Evolutionary conservation across 2,113 vertebrate species (phyloP).

Genomic region (Pithys albifrons): DNA sequence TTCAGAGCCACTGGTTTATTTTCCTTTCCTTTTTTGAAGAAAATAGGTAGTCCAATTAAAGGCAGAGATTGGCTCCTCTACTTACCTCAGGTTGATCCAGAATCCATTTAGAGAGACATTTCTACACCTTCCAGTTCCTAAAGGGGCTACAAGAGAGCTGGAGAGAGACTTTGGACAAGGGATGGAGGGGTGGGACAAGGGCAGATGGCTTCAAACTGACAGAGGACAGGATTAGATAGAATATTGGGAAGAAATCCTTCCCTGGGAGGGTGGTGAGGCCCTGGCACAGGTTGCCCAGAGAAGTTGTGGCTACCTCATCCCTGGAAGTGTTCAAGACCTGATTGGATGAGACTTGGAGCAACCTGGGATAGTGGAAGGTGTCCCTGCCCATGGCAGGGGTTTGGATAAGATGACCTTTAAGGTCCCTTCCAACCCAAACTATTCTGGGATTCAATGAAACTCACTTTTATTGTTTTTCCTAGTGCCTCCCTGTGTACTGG

Average conservation of each 20-base stretch:
- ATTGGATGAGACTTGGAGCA: accelerated
- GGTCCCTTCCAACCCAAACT: not conserved
- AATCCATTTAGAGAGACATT: not conserved
- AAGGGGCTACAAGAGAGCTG: not conserved
- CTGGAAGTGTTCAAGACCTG: not conserved
- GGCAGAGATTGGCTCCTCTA: not conserved
- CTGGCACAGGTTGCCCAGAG: not conserved
- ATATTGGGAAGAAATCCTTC: accelerated
- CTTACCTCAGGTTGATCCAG: not conserved
- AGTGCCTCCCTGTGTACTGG: not conserved
- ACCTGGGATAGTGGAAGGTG: accelerated
- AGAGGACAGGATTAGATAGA: accelerated
- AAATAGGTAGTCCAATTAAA: not conserved
- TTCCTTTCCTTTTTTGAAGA: not conserved
- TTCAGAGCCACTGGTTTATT: not conserved
- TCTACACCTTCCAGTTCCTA: not conserved
- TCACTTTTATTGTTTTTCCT: not conserved
- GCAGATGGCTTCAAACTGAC: not conserved
- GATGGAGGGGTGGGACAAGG: not conserved
- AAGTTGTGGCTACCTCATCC: not conserved
- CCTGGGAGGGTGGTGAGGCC: accelerated
- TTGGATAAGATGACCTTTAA: not conserved
- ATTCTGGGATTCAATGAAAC: not conserved
- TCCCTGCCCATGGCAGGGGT: not conserved
- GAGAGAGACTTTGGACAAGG: not conserved